Evolutionary conservation across 2,113 vertebrate species (phyloP), one percentile per base, ranked within the genome.

Genomic region (Pedionomus torquatus): DNA sequence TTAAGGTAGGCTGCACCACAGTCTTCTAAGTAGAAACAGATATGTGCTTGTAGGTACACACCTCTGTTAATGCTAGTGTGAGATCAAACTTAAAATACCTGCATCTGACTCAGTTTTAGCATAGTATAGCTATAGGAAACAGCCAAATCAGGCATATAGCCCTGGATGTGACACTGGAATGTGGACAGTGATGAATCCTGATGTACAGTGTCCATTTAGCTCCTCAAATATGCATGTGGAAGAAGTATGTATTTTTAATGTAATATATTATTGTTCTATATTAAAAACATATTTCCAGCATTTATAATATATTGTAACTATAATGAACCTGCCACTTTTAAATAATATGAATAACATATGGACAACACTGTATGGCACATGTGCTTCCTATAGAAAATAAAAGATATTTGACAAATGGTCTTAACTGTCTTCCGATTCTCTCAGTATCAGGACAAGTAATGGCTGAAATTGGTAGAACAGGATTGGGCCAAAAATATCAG

Each of bases 171-270:
- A 76, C 66, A 20, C 41, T 80, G 61, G 84, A 93, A 90, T 43
- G 49, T 33, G 23, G 44, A 46, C 26, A 58, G 49, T 49, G 66
- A 95, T 77, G 63, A 82, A 93, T 76, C 51, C 68, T 72, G 54
- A 81, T 49, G 49, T 33, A 31, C 1, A 44, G 25, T 51, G n/a
- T 80, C 54, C 41, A 35, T 75, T 76, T 58, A 80, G 37, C 66
- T 90, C 80, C 58, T 85, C 82, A 64, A 83, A 49, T 48, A 81
- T 46, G n/a, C 64, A 66, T 3, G 5, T 75, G 82, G 46, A 88
- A 94, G 63, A 96, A 92, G 88, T 60, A 76, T 10, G 54, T 63
- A 85, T 88, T 91, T 93, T 74, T 74, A 79, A 77, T 83, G 52
- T 26, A 51, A 52, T 58, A 31, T 48, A 70, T 87, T 63, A 77